phyloP scores from a whole-genome alignment of 2,888 invertebrate species.

The Hipparchia sbordonii region DNA sequence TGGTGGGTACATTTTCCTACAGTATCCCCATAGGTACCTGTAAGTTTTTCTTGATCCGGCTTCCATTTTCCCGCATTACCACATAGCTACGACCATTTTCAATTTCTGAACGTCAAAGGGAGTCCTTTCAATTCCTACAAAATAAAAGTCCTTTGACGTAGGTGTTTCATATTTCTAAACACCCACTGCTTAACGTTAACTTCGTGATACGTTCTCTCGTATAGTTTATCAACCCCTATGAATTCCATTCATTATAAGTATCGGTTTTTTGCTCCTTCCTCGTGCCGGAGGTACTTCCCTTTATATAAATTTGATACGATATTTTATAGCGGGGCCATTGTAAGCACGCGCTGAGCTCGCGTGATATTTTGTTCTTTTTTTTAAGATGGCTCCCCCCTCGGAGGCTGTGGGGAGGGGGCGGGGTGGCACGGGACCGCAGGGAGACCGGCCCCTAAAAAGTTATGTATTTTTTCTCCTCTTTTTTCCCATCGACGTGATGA shows the following conservation, averaged over 20 bases:
- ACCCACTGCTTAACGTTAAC: conserved; percentile 33
- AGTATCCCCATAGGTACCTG: not conserved
- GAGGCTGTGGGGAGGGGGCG: conserved; percentile 45
- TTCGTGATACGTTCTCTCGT: conserved; percentile 47
- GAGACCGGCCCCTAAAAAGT: conserved; percentile 79
- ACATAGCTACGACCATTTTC: not conserved
- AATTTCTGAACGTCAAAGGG: conserved; percentile 11
- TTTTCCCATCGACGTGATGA: conserved; percentile 80
- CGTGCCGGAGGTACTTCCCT: conserved; percentile 67
- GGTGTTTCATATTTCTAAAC: conserved; percentile 34
- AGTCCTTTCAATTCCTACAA: conserved; percentile 13
- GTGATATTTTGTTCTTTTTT: conserved; percentile 67
- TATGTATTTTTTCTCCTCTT: conserved; percentile 82
- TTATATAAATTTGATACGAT: conserved; percentile 78
- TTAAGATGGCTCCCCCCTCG: conserved; percentile 53
- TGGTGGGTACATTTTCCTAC: not conserved
- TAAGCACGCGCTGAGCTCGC: conserved; percentile 70
- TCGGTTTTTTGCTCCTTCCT: conserved; percentile 60
- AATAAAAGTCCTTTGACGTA: conserved; percentile 15
- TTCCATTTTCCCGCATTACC: not conserved
- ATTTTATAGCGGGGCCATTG: conserved; percentile 67
- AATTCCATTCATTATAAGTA: conserved; percentile 54
- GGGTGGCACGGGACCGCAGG: conserved; percentile 51
- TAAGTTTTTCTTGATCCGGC: conserved; percentile 1
- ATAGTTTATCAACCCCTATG: conserved; percentile 51